Base-by-base conservation (phyloP, 2,888 invertebrate genomes). In the Cheilosia pagana region DNA sequence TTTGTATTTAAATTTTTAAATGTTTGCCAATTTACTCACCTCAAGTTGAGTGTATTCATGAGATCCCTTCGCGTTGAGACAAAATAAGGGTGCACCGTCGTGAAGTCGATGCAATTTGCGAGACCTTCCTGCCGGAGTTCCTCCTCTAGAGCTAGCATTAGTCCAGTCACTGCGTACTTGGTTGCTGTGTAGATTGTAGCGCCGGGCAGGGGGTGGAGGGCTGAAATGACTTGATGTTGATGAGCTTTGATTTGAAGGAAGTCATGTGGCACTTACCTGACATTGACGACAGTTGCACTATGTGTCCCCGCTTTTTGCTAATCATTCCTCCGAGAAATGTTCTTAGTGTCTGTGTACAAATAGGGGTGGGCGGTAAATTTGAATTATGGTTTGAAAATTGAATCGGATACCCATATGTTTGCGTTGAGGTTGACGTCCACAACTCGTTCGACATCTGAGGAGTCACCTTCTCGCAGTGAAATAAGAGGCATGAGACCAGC, bases 251-350 rank as follows among this genome's bases (percentile, higher is more conserved):
- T 35, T n/a, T 4, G 0, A 6, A 2, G 19, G 10, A 10, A 10
- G 5, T 25, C 2, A 0, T 23, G 0, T 16, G n/a, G n/a, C 0
- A 0, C 45, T 52, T 87, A 63, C 89, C 88, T 1, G 88, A 87
- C 43, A 90, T 88, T 12, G 90, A 90, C 0, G 89, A 88, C n/a
- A 90, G 88, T n/a, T 89, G 89, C 1, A 90, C 89, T 45, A 91
- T 89, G 70, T 90, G 90, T 10, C 85, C 81, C 3, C 10, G 10
- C 12, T 62, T 75, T 4, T 87, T 71, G 12, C 87, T 60, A 5
- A 89, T 77, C 91, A 91, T 90, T 0, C 78, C 88, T 0, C 88
- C 88, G 7, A 90, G 77, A 68, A 90, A 90, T 10, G 88, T 87
- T 41, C 89, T 82, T 7, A 88, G 75, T 21, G 88, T 89, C 91